phyloP scores from a whole-genome alignment of 2,113 vertebrate genomes.

The Cynocephalus volans region DNA sequence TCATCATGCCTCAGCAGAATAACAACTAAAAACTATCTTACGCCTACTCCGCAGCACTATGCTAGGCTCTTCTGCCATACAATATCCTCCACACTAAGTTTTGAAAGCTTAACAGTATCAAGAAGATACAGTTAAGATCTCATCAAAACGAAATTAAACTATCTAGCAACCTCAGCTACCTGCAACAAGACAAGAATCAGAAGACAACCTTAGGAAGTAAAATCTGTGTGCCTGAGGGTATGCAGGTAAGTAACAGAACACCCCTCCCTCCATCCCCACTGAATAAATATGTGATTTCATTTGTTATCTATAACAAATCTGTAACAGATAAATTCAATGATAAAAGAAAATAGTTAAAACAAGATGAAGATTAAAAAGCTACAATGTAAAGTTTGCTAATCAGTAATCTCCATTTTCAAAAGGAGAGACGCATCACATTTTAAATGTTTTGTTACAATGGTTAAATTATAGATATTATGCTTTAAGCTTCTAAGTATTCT shows the following conservation, averaged over 20 bases:
- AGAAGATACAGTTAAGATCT: neutral
- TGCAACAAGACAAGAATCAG: neutral
- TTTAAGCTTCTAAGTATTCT: conserved; percentile 12
- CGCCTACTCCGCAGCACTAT: neutral
- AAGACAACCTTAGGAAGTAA: neutral
- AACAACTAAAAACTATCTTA: neutral
- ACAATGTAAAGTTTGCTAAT: neutral
- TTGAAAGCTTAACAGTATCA: neutral
- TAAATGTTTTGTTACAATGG: conserved; percentile 17
- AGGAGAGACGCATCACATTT: neutral
- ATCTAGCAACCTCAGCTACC: neutral
- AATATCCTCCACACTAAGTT: neutral
- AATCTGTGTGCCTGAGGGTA: neutral
- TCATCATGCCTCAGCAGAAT: neutral
- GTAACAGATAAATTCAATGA: neutral
- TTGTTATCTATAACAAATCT: neutral
- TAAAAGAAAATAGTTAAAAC: neutral
- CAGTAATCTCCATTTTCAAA: neutral
- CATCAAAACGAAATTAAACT: neutral
- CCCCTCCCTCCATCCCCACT: neutral
- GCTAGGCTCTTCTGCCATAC: neutral
- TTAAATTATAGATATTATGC: neutral
- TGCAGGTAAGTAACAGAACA: neutral
- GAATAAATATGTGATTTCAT: neutral
- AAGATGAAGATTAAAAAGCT: neutral